phyloP scores from a whole-genome alignment of 2,797 vertebrate genomes.

The Enteromius thamalakanensis region DNA sequence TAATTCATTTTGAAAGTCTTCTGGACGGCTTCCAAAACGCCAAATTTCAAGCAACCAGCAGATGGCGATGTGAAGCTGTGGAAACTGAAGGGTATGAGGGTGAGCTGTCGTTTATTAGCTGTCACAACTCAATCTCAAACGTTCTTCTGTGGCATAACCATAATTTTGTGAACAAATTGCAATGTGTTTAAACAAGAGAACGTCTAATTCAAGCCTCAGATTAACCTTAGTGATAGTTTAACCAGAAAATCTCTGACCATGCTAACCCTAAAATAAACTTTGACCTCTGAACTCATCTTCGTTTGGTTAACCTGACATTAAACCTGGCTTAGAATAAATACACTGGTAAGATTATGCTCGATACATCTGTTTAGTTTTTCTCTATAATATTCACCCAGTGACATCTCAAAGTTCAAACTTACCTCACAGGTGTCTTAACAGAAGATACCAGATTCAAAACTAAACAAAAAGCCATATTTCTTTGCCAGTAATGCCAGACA shows the following conservation, averaged over 20 bases:
- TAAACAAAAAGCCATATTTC: not conserved
- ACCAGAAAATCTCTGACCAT: slow-evolving; percentile 6
- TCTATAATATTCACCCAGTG: not conserved
- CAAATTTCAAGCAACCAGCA: slow-evolving; percentile 58
- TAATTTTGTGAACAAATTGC: not conserved
- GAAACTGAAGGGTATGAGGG: slow-evolving; percentile 25
- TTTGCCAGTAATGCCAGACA: slow-evolving; percentile 3
- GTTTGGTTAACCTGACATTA: slow-evolving; percentile 36
- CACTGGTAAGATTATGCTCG: slow-evolving; percentile 2
- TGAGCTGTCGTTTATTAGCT: slow-evolving; percentile 33
- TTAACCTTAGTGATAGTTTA: not conserved
- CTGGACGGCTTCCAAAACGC: not conserved
- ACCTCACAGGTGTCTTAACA: not conserved
- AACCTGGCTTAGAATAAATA: slow-evolving; percentile 1
- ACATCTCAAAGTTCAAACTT: slow-evolving; percentile 11
- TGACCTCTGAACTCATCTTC: slow-evolving; percentile 26
- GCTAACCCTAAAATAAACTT: slow-evolving; percentile 10
- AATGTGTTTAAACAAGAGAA: not conserved
- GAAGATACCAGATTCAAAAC: not conserved
- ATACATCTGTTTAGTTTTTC: not conserved
- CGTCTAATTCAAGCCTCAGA: not conserved
- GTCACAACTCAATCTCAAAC: slow-evolving; percentile 18
- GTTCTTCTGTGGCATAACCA: not conserved
- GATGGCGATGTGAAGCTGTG: slow-evolving; percentile 71
- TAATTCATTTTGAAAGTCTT: not conserved